A percentile compares a stretch with the other conserved stretches of the same genome.
Evolutionary conservation across 2,888 invertebrate species (phyloP).

Genomic region (Onthophagus sagittarius): DNA sequence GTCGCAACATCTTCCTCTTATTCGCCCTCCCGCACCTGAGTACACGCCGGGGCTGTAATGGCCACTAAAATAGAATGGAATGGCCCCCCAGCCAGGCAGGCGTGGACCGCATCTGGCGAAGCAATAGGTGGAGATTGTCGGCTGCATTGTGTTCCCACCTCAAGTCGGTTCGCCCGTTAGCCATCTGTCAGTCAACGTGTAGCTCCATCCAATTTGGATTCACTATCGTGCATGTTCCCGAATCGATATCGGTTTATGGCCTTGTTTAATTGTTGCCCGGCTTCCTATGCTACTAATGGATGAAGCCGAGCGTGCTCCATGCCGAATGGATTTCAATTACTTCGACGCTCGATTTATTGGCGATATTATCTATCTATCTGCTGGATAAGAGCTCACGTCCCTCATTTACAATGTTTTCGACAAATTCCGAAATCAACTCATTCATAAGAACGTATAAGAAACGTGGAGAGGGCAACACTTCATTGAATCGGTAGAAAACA

Average conservation of each 20-base stretch:
- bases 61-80: slow-evolving; percentile 50
- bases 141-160: slow-evolving; percentile 49
- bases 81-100: slow-evolving; percentile 36
- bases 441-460: not conserved
- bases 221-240: slow-evolving; percentile 27
- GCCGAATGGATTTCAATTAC: slow-evolving; percentile 3
- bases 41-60: slow-evolving; percentile 48
- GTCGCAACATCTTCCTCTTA: slow-evolving; percentile 14
- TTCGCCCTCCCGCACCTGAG: slow-evolving; percentile 43
- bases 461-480: not conserved
- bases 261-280: slow-evolving; percentile 13
- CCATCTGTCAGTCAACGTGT: slow-evolving; percentile 49
- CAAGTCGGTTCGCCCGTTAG: slow-evolving; percentile 48
- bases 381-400: not conserved
- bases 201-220: slow-evolving; percentile 47
- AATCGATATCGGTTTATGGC: slow-evolving; percentile 37
- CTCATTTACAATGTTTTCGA: not conserved
- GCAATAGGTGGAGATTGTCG: slow-evolving; percentile 44
- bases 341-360: not conserved
- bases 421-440: too few relatives aligned
- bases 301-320: not conserved
- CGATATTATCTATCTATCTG: not conserved
- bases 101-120: slow-evolving; percentile 34
- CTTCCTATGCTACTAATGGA: not conserved
- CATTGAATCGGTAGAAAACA: slow-evolving; percentile 9